Evolutionary conservation across 2,888 invertebrate genomes (phyloP), one percentile per base, ranked within the genome.

Genomic region (Drosophila affinis): DNA sequence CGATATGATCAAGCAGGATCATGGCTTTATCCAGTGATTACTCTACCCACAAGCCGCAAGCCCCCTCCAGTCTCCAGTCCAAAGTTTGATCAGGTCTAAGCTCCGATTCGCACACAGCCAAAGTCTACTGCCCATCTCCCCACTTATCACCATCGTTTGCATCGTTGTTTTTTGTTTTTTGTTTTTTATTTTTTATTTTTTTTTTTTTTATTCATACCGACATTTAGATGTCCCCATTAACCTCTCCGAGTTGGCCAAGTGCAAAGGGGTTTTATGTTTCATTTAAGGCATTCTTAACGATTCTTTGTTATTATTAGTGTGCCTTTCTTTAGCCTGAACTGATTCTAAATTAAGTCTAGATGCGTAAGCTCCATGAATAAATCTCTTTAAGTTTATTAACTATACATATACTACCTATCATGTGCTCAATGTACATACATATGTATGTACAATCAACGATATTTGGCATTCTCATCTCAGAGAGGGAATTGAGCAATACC

Each of bases 1-100:
- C 5, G 94, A 94, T 78, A 92, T 94, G 92, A 93, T 94, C 52
- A 93, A 93, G 83, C 86, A 91, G 58, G 92, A 93, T 62, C 92
- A 93, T 67, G 93, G 91, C 51, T 89, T 89, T 89, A 92, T 89
- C 46, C 62, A 53, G 24, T 61, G 18, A 46, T 24, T 17, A 44
- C 1, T n/a, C n/a, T 10, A 24, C 46, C 21, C 12, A 5, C 10
- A 29, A 9, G 7, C 32, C 32, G 9, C 21, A 21, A 21, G 21
- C 21, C 21, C 21, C 21, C 3, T 21, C 21, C 21, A 9, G 29
- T 18, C 10, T 3, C 14, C 18, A 61, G 18, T 34, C 55, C 54
- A 62, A 71, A 71, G 71, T 34, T 49, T 44, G 48, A 68, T 82
- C 82, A 85, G 85, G 76, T 80, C 62, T 49, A 53, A 59, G 78